Evolutionary conservation across 1,140 invertebrate genomes (phyloP), one percentile per base, ranked within the genome.

Genomic region (Yoshiicerus persimilis): DNA sequence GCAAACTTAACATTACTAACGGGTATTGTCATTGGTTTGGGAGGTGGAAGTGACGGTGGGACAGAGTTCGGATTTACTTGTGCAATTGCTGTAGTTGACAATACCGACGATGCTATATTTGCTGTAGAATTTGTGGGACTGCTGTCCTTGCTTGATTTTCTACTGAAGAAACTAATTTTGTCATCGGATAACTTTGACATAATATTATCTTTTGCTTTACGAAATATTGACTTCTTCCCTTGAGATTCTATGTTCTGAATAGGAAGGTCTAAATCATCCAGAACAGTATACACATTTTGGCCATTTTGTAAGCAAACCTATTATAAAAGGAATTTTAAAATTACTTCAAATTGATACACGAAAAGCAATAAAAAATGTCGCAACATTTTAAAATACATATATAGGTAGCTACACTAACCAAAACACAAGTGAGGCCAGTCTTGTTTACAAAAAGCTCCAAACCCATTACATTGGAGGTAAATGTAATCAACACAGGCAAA

Each of bases 171-270:
- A 13, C 64, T 85, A 39, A 90, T 89, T 84, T 91, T 90, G 9
- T 89, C 89, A 27, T 91, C 89, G 1, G 84, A 84, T 23, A 90
- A 88, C 41, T 88, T 90, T 13, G 89, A 90, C 83, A 91, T 89
- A 10, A 91, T 64, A 84, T 91, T 91, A 80, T 91, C 90, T 34
- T 89, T 90, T 4, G 90, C 90, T 88, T 90, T 89, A 30, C 88
- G 84, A 80, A 91, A 91, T 36, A 91, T 89, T 77, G 90, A 91
- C 34, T 91, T 91, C 80, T 90, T 90, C 36, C 64, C 87, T n/a
- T 80, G 75, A 56, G 77, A 36, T 86, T 90, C 90, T 30, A 25
- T n/a, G 5, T 25, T 34, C 13, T 88, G 86, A 80, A 16, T 10
- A 32, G 89, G 88, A 8, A 89, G 75, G 16, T 91, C 89, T 16